Conservation (phyloP, 2,113 vertebrate species). For the Istiophorus platypterus region DNA sequence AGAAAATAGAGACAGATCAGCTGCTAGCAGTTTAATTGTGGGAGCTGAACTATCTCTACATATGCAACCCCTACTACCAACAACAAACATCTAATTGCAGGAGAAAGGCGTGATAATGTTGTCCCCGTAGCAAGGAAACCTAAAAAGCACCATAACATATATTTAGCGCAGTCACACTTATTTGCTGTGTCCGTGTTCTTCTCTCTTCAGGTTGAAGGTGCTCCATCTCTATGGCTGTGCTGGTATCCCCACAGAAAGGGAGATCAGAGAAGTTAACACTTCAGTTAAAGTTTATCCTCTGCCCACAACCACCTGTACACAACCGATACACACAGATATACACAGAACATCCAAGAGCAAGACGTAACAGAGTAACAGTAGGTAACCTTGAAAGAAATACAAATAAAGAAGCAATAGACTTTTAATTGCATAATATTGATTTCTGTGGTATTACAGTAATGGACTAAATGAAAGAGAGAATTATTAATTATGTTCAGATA, state of each 20-base stretch:
- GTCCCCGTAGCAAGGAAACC: neutral
- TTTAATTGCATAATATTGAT: neutral
- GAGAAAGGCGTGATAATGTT: too few relatives aligned
- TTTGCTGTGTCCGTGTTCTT: slow-evolving; percentile 6
- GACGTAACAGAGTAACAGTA: neutral
- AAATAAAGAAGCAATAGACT: neutral
- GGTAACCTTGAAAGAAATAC: neutral
- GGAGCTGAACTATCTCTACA: neutral
- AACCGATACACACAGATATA: neutral
- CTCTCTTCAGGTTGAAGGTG: slow-evolving; percentile 67
- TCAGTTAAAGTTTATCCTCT: slow-evolving; percentile 57
- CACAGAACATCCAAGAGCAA: neutral
- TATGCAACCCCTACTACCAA: neutral
- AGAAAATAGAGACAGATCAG: too few relatives aligned
- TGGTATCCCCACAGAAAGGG: slow-evolving; percentile 50
- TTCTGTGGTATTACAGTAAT: neutral
- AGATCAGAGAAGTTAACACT: slow-evolving; percentile 72
- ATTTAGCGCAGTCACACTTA: neutral
- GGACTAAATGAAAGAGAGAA: neutral
- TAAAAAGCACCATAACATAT: neutral
- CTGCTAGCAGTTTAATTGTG: neutral
- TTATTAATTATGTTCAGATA: neutral
- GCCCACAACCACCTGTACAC: neutral
- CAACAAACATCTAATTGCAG: too few relatives aligned
- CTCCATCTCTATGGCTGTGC: slow-evolving; percentile 77